Percentiles rank a stretch among this genome's conserved stretches.
phyloP scores from a whole-genome alignment of 2,888 invertebrate genomes.

The Aspidiotus destructor region DNA sequence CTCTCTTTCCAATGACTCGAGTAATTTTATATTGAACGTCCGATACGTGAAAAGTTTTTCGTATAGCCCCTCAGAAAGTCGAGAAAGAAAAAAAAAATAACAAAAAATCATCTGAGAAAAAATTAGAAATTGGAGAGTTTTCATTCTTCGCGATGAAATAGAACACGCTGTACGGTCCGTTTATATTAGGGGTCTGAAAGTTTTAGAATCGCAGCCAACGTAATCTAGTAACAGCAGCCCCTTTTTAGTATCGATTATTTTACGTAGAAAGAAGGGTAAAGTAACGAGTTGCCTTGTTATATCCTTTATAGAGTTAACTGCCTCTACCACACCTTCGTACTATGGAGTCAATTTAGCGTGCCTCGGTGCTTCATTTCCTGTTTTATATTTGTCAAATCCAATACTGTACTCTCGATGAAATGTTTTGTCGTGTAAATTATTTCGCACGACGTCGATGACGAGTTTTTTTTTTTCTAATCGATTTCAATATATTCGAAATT shows the following conservation, averaged over 20 bases:
- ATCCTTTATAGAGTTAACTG: conserved; percentile 24
- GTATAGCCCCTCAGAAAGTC: neutral
- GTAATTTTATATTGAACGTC: no score
- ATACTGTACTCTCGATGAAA: no score
- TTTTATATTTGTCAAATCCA: conserved; percentile 21
- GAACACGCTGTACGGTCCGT: neutral
- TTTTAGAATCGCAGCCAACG: conserved; percentile 19
- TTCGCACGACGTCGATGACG: no score
- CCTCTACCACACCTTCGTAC: conserved; percentile 25
- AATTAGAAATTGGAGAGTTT: conserved; percentile 21
- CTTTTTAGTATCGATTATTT: conserved; percentile 30
- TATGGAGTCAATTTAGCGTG: conserved; percentile 29
- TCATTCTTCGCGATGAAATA: conserved; percentile 15
- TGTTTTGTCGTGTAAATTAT: no score
- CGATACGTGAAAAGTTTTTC: no score
- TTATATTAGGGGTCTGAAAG: conserved; percentile 21
- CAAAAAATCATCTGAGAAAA: conserved; percentile 15
- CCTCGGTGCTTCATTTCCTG: conserved; percentile 29
- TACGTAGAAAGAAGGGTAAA: conserved; percentile 26
- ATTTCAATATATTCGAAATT: no score
- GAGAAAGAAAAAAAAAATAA: neutral
- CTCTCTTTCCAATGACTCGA: no score
- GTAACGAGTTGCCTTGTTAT: conserved; percentile 20
- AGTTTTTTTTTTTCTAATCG: no score
- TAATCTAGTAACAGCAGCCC: conserved; percentile 30